A percentile compares a stretch with the other conserved stretches of the same genome.
phyloP scores from a whole-genome alignment of 53 echinoderm and acorn worm species.

The Arbacia lixula region DNA sequence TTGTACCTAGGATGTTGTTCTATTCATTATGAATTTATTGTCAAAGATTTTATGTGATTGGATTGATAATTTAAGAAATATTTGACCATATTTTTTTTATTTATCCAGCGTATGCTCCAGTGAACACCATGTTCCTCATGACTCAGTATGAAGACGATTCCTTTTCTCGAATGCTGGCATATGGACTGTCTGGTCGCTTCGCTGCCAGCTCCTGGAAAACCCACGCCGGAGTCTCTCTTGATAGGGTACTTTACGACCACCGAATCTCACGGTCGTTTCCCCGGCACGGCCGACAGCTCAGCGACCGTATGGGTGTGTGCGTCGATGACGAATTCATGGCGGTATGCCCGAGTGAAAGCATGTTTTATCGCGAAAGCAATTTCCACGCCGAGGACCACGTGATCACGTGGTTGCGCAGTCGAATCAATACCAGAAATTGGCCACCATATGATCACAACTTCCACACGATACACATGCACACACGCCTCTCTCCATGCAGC shows the following conservation, averaged over 20 bases:
- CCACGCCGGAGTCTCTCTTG: background rate
- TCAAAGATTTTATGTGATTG: too few species aligned
- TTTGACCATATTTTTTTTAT: too few species aligned
- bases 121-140: too few species aligned
- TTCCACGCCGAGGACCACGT: background rate
- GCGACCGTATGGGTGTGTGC: conserved; percentile 13
- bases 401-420: background rate
- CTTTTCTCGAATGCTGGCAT: background rate
- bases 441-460: background rate
- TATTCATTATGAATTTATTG: too few species aligned
- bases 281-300: background rate
- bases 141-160: too few species aligned
- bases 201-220: conserved; percentile 9
- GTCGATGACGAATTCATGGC: conserved; percentile 45
- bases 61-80: too few species aligned
- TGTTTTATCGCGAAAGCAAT: background rate
- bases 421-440: conserved; percentile 1
- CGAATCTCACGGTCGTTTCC: background rate
- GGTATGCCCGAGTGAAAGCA: background rate
- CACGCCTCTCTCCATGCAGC: conserved; percentile 8
- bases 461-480: conserved; percentile 24
- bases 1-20: too few species aligned
- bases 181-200: background rate
- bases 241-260: background rate
- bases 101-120: too few species aligned